Conservation (phyloP, 1,140 invertebrate genomes). For the Procambarus virginalis region DNA sequence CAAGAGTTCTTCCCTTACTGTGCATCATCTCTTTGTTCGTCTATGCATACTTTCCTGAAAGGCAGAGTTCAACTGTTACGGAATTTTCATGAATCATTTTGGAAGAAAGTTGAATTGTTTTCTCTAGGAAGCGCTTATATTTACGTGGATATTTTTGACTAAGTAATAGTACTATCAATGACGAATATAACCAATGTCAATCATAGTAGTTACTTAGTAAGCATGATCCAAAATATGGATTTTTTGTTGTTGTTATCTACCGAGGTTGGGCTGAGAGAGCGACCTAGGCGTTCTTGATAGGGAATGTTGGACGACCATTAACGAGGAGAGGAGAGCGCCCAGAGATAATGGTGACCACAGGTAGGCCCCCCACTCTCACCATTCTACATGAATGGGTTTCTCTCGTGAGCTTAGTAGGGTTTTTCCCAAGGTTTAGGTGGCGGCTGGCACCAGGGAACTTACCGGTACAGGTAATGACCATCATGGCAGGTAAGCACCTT, state of each 20-base stretch:
- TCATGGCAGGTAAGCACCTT: background rate
- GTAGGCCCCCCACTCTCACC: slow-evolving; percentile 6
- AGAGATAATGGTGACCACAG: slow-evolving; percentile 36
- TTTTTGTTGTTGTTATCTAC: too few species aligned
- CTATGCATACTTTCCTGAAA: slow-evolving; percentile 33
- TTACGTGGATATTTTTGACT: too few species aligned
- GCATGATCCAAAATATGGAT: too few species aligned
- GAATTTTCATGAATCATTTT: background rate
- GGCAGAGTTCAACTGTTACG: slow-evolving; percentile 8
- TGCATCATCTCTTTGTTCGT: slow-evolving; percentile 25
- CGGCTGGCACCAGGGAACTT: background rate
- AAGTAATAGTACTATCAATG: too few species aligned
- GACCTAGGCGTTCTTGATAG: too few species aligned
- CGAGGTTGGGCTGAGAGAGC: too few species aligned
- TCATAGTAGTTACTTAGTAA: too few species aligned
- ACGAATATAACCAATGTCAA: too few species aligned
- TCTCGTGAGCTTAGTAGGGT: slow-evolving; percentile 20
- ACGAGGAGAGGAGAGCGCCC: background rate
- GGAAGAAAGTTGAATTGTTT: background rate
- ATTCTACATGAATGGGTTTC: slow-evolving; percentile 34
- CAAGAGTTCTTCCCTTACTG: slow-evolving; percentile 17
- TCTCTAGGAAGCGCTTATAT: too few species aligned
- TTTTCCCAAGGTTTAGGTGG: slow-evolving; percentile 4
- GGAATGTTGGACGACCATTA: background rate
- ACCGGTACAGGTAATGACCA: slow-evolving; percentile 20